Evolutionary conservation across 1,140 invertebrate species (phyloP).

Genomic region (Caenorhabditis inopinata): DNA sequence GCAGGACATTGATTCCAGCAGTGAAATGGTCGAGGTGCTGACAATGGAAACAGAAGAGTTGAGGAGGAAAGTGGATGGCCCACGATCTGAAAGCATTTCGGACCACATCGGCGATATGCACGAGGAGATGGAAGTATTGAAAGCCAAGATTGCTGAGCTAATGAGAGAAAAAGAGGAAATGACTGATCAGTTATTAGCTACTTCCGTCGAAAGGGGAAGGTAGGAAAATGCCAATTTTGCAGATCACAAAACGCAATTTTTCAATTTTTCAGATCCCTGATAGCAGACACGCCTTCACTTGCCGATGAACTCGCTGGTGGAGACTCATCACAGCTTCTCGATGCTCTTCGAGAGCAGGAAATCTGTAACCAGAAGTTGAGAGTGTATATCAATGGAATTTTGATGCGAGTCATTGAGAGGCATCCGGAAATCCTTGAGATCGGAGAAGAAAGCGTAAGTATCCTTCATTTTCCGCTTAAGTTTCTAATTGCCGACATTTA

Average conservation of each 20-base stretch:
- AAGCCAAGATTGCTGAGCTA: conserved; percentile 24
- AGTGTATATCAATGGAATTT: conserved; percentile 55
- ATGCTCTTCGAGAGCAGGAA: conserved; percentile 54
- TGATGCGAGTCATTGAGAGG: conserved; percentile 53
- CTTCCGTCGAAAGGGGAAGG: conserved; percentile 15
- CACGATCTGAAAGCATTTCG: conserved; percentile 48
- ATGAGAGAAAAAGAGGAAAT: conserved; percentile 38
- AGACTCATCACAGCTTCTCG: conserved; percentile 48
- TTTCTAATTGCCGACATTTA: not conserved
- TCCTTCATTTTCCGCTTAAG: not conserved
- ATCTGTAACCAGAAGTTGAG: conserved; percentile 53
- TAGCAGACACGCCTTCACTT: conserved; percentile 46
- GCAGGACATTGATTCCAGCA: conserved; percentile 49
- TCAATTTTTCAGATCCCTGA: conserved; percentile 31
- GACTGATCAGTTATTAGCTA: conserved; percentile 17
- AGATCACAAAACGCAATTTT: no score
- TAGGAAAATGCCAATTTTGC: not conserved
- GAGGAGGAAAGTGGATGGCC: conserved; percentile 29
- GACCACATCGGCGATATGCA: conserved; percentile 49
- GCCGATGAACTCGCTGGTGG: conserved; percentile 53
- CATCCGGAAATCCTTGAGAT: conserved; percentile 56
- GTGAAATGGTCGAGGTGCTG: conserved; percentile 50
- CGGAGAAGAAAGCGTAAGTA: conserved; percentile 30
- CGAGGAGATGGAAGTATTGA: conserved; percentile 47
- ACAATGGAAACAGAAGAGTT: conserved; percentile 37